These are phyloP conservation scores for Yponomeuta cagnagella DNA, from an alignment of 2,888 invertebrate genomes.

Conservation along the genomic window DNA sequence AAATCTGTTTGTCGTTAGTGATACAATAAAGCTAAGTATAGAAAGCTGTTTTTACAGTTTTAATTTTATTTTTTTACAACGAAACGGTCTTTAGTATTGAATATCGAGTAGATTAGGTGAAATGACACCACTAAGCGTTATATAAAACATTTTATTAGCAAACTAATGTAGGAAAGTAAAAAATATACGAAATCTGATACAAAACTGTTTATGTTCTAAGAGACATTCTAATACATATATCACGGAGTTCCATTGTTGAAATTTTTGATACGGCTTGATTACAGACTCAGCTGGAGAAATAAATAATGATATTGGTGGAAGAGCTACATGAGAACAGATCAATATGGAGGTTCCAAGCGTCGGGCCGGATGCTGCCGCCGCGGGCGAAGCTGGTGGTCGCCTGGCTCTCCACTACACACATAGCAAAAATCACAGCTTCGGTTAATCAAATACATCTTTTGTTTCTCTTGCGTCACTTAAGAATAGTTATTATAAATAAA, in stretches of 20 bases:
- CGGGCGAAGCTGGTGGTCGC: background rate
- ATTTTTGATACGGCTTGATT: constrained; percentile 1
- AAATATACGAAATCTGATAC: constrained; percentile 72
- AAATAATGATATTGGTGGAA: constrained; percentile 31
- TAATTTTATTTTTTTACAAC: constrained; percentile 9
- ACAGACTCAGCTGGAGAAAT: constrained; percentile 3
- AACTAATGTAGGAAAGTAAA: constrained; percentile 74
- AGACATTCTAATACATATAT: constrained; percentile 34
- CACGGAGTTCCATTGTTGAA: constrained; percentile 15
- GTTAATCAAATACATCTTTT: constrained; percentile 71
- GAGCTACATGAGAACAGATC: constrained; percentile 34
- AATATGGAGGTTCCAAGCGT: background rate
- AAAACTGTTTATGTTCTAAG: constrained; percentile 69
- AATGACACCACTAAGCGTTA: constrained; percentile 10
- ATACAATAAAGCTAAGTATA: background rate
- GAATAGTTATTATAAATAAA: constrained; percentile 56
- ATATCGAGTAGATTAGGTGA: background rate
- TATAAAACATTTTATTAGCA: constrained; percentile 73
- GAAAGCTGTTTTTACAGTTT: constrained; percentile 6
- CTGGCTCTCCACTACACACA: constrained; percentile 37
- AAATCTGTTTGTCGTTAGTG: background rate
- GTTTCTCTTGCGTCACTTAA: constrained; percentile 61
- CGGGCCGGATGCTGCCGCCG: background rate
- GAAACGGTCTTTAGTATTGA: background rate
- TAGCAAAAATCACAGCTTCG: constrained; percentile 75